Evolutionary conservation across 2,797 vertebrate species (phyloP).

Genomic region (Xiphorhynchus erythropygius): DNA sequence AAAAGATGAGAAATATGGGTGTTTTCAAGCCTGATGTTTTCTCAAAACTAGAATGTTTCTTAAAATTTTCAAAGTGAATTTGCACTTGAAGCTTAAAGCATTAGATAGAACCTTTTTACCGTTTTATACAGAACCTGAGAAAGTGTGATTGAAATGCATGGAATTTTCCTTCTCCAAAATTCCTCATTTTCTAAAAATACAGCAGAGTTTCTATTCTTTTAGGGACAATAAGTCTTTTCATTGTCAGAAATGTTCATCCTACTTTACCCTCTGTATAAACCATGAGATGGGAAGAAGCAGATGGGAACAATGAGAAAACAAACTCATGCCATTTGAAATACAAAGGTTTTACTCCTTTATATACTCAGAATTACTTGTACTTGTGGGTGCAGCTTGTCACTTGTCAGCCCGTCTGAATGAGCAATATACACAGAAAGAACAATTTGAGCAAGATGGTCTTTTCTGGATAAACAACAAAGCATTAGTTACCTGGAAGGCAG

Average conservation of each 20-base stretch:
- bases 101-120: neutral
- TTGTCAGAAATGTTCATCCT: neutral
- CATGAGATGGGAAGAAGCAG: neutral
- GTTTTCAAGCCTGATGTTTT: constrained; percentile 35
- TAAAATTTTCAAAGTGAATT: constrained; percentile 24
- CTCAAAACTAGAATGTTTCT: constrained; percentile 16
- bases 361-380: constrained; percentile 33
- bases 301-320: constrained; percentile 31
- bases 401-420: constrained; percentile 51
- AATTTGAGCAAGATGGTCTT: neutral
- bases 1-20: neutral
- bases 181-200: neutral
- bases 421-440: constrained; percentile 46
- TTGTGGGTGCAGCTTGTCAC: constrained; percentile 51
- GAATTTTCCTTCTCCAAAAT: neutral
- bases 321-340: constrained; percentile 20
- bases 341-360: constrained; percentile 30
- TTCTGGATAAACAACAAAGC: constrained; percentile 23
- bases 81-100: neutral
- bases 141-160: neutral
- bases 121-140: neutral
- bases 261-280: neutral
- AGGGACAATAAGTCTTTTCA: neutral
- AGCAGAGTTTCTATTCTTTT: neutral
- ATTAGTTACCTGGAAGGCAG: constrained; percentile 55